Evolutionary conservation across 1,140 invertebrate genomes (phyloP).

Genomic region (Hydropsyche tenuis): DNA sequence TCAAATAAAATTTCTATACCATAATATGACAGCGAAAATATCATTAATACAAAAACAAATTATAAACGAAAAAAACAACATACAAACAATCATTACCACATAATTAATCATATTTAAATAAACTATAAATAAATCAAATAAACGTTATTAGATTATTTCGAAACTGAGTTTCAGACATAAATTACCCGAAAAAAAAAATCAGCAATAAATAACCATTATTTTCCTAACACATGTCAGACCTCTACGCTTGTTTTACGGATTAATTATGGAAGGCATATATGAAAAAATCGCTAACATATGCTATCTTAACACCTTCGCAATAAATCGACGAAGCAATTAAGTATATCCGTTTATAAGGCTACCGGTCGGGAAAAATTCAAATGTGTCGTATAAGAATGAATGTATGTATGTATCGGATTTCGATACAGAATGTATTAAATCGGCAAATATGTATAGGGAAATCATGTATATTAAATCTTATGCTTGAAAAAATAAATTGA

Average conservation of each 20-base stretch:
- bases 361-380: slow-evolving; percentile 7
- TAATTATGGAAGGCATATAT: not conserved
- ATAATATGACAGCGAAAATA: too few relatives aligned
- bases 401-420: not conserved
- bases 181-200: not conserved
- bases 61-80: too few relatives aligned
- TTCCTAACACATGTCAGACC: not conserved
- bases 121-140: too few relatives aligned
- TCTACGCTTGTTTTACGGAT: slow-evolving; percentile 6
- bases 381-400: slow-evolving; percentile 1
- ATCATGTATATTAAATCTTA: too few relatives aligned
- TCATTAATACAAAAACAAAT: too few relatives aligned
- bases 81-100: too few relatives aligned
- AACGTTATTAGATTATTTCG: too few relatives aligned
- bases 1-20: too few relatives aligned
- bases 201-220: not conserved
- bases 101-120: too few relatives aligned
- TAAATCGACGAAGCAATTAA: slow-evolving; percentile 12
- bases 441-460: not conserved
- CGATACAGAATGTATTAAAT: not conserved
- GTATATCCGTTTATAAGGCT: slow-evolving; percentile 15
- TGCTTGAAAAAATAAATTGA: too few relatives aligned
- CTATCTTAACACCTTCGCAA: slow-evolving; percentile 21
- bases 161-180: too few relatives aligned
- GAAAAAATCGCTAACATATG: slow-evolving; percentile 13